Evolutionary conservation across 1,140 invertebrate species (phyloP).

Genomic region (Trichonephila clavipes): DNA sequence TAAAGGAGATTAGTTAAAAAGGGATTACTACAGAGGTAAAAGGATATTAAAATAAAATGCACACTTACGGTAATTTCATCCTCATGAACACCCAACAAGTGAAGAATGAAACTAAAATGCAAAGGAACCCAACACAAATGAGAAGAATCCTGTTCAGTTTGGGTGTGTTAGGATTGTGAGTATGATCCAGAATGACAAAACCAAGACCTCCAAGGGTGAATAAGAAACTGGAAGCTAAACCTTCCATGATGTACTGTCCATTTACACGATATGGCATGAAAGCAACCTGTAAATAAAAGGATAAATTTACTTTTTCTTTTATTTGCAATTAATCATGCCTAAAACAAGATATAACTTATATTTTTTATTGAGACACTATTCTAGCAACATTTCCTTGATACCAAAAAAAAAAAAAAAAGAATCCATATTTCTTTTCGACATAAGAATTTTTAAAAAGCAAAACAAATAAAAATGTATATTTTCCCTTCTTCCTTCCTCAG

Average conservation of each 20-base stretch:
- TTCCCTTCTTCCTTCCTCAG: no score
- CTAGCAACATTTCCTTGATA: no score
- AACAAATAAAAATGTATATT: no score
- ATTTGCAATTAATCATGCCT: background rate
- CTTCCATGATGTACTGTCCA: constrained; percentile 99
- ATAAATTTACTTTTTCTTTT: background rate
- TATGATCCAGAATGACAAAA: constrained; percentile 97
- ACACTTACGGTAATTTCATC: constrained; percentile 95
- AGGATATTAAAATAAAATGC: background rate
- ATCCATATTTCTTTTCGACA: no score
- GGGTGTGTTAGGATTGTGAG: constrained; percentile 93
- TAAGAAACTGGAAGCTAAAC: constrained; percentile 96
- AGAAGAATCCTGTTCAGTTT: constrained; percentile 95
- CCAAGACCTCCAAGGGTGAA: constrained; percentile 97
- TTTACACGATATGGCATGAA: constrained; percentile 99
- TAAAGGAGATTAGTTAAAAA: no score
- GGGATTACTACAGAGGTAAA: no score
- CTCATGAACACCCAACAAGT: constrained; percentile 99
- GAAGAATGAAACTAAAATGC: constrained; percentile 95
- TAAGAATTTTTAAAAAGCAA: no score
- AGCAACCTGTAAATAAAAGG: constrained; percentile 86
- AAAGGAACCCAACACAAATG: constrained; percentile 95
- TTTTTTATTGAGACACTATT: no score
- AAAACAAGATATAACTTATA: background rate
- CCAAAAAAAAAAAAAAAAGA: no score